A percentile compares a stretch with the other conserved stretches of the same genome.
Evolutionary conservation across 2,113 vertebrate genomes (phyloP).

Genomic region (Amia ocellicauda): DNA sequence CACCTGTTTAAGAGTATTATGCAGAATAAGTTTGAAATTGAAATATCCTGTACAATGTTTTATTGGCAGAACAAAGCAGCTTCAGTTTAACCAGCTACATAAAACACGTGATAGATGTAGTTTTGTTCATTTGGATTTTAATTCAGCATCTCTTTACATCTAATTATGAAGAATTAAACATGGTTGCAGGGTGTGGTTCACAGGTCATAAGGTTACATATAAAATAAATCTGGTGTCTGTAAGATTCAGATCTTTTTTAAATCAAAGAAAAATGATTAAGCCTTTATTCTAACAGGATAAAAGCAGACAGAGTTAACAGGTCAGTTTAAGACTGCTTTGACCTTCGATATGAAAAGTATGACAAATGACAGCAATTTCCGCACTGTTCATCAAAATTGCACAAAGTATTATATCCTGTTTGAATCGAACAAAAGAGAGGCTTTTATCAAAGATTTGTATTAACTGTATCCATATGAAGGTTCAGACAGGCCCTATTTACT

Average conservation of each 20-base stretch:
- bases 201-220: neutral
- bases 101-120: no score
- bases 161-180: neutral
- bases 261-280: conserved; percentile 6
- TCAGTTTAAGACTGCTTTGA: neutral
- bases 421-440: neutral
- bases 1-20: no score
- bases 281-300: no score
- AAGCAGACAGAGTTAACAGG: neutral
- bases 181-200: neutral
- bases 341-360: neutral
- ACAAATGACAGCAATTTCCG: neutral
- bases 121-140: no score
- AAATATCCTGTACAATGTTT: no score
- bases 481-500: no score
- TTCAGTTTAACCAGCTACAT: no score
- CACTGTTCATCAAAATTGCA: neutral
- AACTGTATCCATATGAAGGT: no score
- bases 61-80: no score
- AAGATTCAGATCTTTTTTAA: conserved; percentile 1
- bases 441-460: neutral
- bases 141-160: conserved; percentile 4
- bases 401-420: neutral
- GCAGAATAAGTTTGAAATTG: no score
- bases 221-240: no score